Base-by-base conservation (phyloP, 2,888 invertebrate species). In the Drosophila ustulata region DNA sequence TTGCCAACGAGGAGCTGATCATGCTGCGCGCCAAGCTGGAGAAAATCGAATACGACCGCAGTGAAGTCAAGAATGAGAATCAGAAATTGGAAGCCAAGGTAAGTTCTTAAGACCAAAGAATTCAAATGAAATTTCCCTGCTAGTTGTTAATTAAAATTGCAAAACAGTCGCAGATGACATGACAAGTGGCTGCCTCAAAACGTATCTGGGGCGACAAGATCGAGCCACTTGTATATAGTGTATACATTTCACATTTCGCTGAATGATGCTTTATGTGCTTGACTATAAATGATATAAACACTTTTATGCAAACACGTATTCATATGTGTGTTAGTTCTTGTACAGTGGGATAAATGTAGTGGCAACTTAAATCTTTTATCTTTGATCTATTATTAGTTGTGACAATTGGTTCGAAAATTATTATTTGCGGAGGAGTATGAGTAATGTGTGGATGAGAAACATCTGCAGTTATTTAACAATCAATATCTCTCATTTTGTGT, bases 41-140 rank as follows among this genome's bases (percentile, higher is more conserved):
- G 78, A 97, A 97, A 92, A 93, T 97, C 87, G 98, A 98, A 91
- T 94, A 94, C 89, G 98, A 98, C 91, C 94, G 97, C 82, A 95
- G 95, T 82, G 95, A 96, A 83, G 94, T 97, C 91, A 98, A 98
- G 93, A 95, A 95, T 91, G 96, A 97, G 90, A 97, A 96, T 90
- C 98, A 98, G 90, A 96, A 96, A 93, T 93, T 98, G 80, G 98
- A 98, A 93, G 95, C 96, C 67, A 98, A 97, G 96, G 98, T 98
- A 92, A 94, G 95, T 23, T 26, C 3, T 30, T 18, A 8, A 8
- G 6, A 30, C 2, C 30, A 30, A 26, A 30, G 6, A 43, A 32
- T 34, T 4, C 8, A 43, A 57, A 11, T 11, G 3, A 32, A 46
- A 28, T 28, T 25, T 13, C 23, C 50, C 7, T 34, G 13, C 53